A percentile compares a stretch with the other conserved stretches of the same genome.
phyloP scores from a whole-genome alignment of 92 coral and sea anemone species.

The Porites rus region DNA sequence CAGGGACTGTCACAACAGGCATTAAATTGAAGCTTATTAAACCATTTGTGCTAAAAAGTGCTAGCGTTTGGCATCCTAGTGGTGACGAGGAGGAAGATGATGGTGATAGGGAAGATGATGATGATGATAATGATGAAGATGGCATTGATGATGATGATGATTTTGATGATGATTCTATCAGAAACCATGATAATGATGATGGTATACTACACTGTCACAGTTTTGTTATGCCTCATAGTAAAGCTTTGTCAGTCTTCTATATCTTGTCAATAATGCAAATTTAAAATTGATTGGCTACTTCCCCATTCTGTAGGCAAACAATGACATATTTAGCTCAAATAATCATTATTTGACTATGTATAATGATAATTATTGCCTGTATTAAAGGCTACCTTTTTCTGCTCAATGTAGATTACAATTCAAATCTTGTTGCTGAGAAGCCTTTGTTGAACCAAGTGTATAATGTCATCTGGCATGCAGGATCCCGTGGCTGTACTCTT shows the following conservation, averaged over 20 bases:
- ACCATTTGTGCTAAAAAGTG: constrained; percentile 57
- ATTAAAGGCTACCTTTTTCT: not conserved
- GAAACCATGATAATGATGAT: not conserved
- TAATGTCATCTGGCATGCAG: constrained; percentile 66
- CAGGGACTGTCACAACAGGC: not conserved
- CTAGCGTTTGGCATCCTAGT: constrained; percentile 13
- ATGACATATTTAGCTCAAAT: not conserved
- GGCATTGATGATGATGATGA: constrained; percentile 31
- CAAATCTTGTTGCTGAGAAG: constrained; percentile 72
- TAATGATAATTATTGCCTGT: not conserved
- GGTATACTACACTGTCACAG: too few species aligned
- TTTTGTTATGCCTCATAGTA: too few species aligned
- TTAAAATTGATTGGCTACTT: too few species aligned
- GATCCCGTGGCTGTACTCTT: constrained; percentile 65
- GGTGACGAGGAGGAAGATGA: constrained; percentile 21
- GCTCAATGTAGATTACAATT: constrained; percentile 8
- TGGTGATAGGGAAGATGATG: not conserved
- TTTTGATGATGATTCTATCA: constrained; percentile 25
- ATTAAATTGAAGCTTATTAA: constrained; percentile 47
- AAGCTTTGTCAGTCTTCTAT: too few species aligned
- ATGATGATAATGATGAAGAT: constrained; percentile 5
- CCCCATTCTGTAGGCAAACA: too few species aligned
- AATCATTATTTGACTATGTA: not conserved
- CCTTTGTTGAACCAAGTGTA: constrained; percentile 76
- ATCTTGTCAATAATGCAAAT: too few species aligned